phyloP scores from a whole-genome alignment of 2,797 vertebrate genomes.

The Hemibagrus guttatus region DNA sequence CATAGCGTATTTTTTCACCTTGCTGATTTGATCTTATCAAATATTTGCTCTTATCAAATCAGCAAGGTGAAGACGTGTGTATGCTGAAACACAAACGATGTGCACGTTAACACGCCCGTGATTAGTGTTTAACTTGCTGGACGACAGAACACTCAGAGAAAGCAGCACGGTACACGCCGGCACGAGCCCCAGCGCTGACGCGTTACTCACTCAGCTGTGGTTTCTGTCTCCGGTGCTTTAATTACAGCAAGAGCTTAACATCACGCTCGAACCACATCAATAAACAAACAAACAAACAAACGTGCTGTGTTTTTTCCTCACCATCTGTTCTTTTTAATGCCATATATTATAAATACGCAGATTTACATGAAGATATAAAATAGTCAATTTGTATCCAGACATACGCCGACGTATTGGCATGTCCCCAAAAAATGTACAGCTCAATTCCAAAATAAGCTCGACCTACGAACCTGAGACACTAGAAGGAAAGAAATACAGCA shows the following conservation, averaged over 20 bases:
- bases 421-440: constrained; percentile 80
- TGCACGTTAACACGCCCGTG: neutral
- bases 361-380: constrained; percentile 91
- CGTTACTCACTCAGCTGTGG: constrained; percentile 2
- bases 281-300: constrained; percentile 47
- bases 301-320: constrained; percentile 46
- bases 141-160: neutral
- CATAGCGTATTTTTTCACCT: too few relatives aligned
- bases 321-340: constrained; percentile 81
- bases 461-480: constrained; percentile 81
- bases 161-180: neutral
- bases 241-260: neutral
- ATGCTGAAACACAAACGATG: neutral
- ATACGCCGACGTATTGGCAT: constrained; percentile 73
- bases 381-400: constrained; percentile 73
- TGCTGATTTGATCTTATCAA: too few relatives aligned
- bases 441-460: constrained; percentile 73
- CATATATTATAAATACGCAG: constrained; percentile 89
- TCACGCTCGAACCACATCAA: constrained; percentile 11
- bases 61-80: neutral
- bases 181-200: neutral
- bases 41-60: too few relatives aligned
- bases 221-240: neutral
- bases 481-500: constrained; percentile 79
- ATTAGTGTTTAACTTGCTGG: neutral